A percentile compares a stretch with the other conserved stretches of the same genome.
Conservation (phyloP, 2,113 vertebrate species). For the Oophaga pumilio region DNA sequence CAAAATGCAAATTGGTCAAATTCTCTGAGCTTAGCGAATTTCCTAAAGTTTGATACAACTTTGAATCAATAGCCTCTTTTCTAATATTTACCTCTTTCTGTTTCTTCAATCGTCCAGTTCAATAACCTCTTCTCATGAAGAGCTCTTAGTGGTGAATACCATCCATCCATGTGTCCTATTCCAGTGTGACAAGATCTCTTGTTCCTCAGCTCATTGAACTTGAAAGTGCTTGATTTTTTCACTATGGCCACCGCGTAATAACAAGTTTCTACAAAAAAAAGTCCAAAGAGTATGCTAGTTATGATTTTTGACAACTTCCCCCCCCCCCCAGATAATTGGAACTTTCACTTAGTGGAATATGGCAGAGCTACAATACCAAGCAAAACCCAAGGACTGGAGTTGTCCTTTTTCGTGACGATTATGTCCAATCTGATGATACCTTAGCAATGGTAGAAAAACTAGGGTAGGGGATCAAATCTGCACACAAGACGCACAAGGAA, state of each 20-base stretch:
- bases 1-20: too few species aligned
- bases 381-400: too few species aligned
- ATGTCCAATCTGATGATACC: too few species aligned
- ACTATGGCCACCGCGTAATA: constrained; percentile 83
- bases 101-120: constrained; percentile 70
- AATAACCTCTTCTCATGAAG: constrained; percentile 65
- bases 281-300: not conserved
- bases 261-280: constrained; percentile 66
- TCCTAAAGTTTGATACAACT: too few species aligned
- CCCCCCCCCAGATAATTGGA: not conserved
- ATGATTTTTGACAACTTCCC: not conserved
- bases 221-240: constrained; percentile 73
- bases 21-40: too few species aligned
- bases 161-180: constrained; percentile 81
- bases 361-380: too few species aligned
- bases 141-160: constrained; percentile 77
- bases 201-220: constrained; percentile 68
- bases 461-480: too few species aligned
- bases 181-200: constrained; percentile 89
- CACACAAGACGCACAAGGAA: too few species aligned
- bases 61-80: too few species aligned
- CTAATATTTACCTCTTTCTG: constrained; percentile 73
- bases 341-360: not conserved
- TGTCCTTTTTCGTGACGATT: too few species aligned
- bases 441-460: too few species aligned